These are phyloP conservation scores for Himalopsyche anomala DNA, from an alignment of 2,888 invertebrate species.

Conservation along the genomic window DNA sequence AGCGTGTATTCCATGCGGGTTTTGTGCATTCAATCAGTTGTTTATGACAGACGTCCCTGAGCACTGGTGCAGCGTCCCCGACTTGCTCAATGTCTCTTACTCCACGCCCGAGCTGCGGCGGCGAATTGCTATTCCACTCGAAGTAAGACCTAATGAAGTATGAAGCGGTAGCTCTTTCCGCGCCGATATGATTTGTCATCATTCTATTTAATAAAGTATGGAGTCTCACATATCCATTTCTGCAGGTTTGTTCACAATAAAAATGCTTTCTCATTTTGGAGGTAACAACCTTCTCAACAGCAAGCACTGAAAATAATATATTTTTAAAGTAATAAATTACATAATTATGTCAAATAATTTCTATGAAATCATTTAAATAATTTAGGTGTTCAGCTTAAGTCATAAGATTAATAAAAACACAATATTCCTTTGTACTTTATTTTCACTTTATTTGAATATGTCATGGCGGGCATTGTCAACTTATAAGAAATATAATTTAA, in stretches of 20 bases:
- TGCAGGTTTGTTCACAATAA: conserved; percentile 4
- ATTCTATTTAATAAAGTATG: conserved; percentile 8
- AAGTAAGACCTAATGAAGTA: conserved; percentile 70
- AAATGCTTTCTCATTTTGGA: neutral
- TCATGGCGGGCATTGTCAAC: no score
- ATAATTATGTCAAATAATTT: no score
- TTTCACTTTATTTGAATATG: no score
- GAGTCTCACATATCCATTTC: neutral
- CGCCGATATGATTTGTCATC: neutral
- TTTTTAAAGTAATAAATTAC: no score
- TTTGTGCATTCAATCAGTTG: conserved; percentile 94
- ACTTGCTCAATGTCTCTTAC: conserved; percentile 75
- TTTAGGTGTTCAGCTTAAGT: no score
- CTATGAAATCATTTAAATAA: no score
- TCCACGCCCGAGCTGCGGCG: conserved; percentile 79
- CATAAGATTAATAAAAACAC: no score
- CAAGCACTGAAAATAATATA: no score
- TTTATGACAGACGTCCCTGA: conserved; percentile 93
- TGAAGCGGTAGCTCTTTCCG: neutral
- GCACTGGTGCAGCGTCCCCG: conserved; percentile 90
- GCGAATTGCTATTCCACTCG: conserved; percentile 81
- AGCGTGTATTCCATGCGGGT: conserved; percentile 93
- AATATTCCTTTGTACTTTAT: no score
- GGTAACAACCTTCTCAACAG: no score
- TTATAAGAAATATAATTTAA: no score